A percentile compares a stretch with the other conserved stretches of the same genome.
Conservation (phyloP, 2,797 vertebrate genomes). For the Lacerta viridis region DNA sequence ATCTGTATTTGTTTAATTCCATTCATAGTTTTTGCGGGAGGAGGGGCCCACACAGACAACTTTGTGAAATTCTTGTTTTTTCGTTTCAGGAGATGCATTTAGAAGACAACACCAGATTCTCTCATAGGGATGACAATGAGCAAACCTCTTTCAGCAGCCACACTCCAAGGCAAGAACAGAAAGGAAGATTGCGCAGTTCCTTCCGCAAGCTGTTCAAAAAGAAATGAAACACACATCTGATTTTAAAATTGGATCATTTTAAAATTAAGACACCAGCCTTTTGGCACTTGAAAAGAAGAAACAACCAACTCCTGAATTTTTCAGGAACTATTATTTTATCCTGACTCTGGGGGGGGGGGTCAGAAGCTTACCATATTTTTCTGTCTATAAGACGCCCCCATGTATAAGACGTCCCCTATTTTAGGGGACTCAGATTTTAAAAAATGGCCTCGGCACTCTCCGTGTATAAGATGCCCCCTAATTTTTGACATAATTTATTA, state of each 20-base stretch:
- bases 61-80: conserved; percentile 67
- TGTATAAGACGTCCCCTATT: no score
- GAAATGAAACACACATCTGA: conserved; percentile 85
- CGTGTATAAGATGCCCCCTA: no score
- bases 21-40: neutral
- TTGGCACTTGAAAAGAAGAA: neutral
- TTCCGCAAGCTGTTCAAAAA: conserved; percentile 99
- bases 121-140: conserved; percentile 86
- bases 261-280: no score
- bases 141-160: conserved; percentile 91
- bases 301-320: neutral
- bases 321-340: neutral
- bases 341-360: neutral
- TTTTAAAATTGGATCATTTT: no score
- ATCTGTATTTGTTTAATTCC: neutral
- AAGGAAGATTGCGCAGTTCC: conserved; percentile 96
- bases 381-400: no score
- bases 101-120: conserved; percentile 86
- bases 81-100: conserved; percentile 86
- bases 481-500: no score
- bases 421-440: no score
- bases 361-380: no score
- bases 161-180: conserved; percentile 92
- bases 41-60: neutral
- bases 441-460: no score